Evolutionary conservation across 2,113 vertebrate genomes (phyloP).

Genomic region (Cynopterus brachyotis): DNA sequence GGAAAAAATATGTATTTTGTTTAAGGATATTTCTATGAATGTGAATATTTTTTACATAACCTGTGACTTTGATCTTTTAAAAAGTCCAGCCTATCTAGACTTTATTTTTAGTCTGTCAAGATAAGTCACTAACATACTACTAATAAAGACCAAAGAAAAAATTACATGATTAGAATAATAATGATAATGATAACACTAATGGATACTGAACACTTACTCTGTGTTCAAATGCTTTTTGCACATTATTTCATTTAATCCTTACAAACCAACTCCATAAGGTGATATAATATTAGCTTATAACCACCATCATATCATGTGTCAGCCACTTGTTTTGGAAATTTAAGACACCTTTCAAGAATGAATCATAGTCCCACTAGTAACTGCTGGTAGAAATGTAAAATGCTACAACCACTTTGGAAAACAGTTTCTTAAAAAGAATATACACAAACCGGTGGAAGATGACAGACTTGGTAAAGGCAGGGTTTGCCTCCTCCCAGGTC

Average conservation of each 20-base stretch:
- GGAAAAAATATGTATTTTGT: conserved; percentile 1
- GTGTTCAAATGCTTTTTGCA: neutral
- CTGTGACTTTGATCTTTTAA: neutral
- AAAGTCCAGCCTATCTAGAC: neutral
- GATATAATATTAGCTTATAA: neutral
- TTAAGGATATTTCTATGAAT: neutral
- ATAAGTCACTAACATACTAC: neutral
- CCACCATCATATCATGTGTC: neutral
- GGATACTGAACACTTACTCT: neutral
- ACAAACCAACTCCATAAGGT: neutral
- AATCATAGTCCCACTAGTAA: neutral
- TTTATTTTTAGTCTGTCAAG: neutral
- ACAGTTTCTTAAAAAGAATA: conserved; percentile 2
- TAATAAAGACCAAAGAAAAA: neutral
- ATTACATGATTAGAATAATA: neutral
- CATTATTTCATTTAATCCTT: neutral
- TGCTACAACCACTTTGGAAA: neutral
- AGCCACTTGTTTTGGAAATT: neutral
- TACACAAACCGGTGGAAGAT: no score
- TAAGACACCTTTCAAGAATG: neutral
- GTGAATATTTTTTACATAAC: neutral
- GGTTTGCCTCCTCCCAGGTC: no score
- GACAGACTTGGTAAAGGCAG: no score
- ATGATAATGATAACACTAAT: neutral
- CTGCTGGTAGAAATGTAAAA: neutral